Evolutionary conservation across 2,888 invertebrate genomes (phyloP).

Genomic region (Ectropis crepuscularia): DNA sequence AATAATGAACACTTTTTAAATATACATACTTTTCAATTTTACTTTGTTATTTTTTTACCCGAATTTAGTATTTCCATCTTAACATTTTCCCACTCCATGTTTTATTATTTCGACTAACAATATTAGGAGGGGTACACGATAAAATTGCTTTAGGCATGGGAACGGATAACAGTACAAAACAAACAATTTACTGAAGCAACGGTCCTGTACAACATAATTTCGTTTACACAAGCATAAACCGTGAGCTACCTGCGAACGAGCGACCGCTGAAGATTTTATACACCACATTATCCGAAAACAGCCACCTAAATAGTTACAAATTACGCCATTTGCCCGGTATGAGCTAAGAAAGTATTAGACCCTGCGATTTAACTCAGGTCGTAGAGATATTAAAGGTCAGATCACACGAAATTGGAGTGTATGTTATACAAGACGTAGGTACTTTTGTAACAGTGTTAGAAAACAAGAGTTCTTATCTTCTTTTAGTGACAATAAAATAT

Average conservation of each 20-base stretch:
- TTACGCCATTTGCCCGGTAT: constrained; percentile 32
- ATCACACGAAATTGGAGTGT: neutral
- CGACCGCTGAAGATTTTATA: constrained; percentile 33
- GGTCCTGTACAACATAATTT: constrained; percentile 16
- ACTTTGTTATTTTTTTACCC: no score
- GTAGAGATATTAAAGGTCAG: constrained; percentile 30
- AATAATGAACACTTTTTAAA: no score
- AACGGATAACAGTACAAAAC: neutral
- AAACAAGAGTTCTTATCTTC: no score
- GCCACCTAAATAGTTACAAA: constrained; percentile 36
- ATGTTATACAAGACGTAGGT: neutral
- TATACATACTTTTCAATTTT: no score
- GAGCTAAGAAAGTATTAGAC: constrained; percentile 38
- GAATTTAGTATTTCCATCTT: no score
- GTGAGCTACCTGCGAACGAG: constrained; percentile 19
- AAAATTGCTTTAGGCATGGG: neutral
- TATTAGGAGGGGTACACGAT: neutral
- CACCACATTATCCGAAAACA: constrained; percentile 38
- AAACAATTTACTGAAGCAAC: neutral
- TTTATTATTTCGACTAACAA: neutral
- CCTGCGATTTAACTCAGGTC: constrained; percentile 35
- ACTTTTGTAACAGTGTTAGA: no score
- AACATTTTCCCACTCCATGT: no score
- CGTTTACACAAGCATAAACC: constrained; percentile 18
- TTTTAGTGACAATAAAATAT: no score